These are phyloP conservation scores for Branchipolynoe longqiensis DNA, from an alignment of 2,888 invertebrate species.

Conservation along the genomic window DNA sequence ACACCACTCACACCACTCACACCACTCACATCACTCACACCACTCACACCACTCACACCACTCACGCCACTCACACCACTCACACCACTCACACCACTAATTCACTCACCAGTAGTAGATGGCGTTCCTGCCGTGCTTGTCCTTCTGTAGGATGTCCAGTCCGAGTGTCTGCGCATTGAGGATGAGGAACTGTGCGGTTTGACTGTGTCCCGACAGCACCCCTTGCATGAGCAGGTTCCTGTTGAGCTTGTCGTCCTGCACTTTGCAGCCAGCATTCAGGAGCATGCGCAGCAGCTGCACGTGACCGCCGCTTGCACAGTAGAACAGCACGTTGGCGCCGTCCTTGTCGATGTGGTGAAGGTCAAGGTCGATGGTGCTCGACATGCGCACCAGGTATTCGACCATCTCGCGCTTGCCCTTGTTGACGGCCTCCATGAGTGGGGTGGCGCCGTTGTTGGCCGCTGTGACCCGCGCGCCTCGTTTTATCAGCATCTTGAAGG, in stretches of 20 bases:
- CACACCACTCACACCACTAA: no score
- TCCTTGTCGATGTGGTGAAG: constrained; percentile 62
- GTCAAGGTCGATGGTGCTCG: constrained; percentile 64
- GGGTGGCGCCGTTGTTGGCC: constrained; percentile 65
- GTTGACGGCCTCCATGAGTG: constrained; percentile 69
- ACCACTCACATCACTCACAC: no score
- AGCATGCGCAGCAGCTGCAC: constrained; percentile 64
- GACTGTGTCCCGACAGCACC: constrained; percentile 64
- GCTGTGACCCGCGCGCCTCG: constrained; percentile 65
- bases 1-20: no score
- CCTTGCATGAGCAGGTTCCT: constrained; percentile 69
- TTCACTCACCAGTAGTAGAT: constrained; percentile 69
- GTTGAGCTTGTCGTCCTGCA: constrained; percentile 61
- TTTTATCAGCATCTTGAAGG: constrained; percentile 66
- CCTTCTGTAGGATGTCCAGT: constrained; percentile 65
- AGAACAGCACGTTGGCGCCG: constrained; percentile 68
- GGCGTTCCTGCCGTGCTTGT: constrained; percentile 66
- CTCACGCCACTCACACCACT: no score
- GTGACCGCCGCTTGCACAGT: constrained; percentile 68
- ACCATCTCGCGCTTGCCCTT: constrained; percentile 64
- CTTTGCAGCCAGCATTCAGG: constrained; percentile 66
- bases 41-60: no score
- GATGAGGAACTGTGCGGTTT: constrained; percentile 65
- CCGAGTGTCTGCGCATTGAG: constrained; percentile 59
- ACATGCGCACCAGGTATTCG: constrained; percentile 62